Base-by-base conservation (phyloP, 2,797 vertebrate genomes). In the Clarias platycephalus region DNA sequence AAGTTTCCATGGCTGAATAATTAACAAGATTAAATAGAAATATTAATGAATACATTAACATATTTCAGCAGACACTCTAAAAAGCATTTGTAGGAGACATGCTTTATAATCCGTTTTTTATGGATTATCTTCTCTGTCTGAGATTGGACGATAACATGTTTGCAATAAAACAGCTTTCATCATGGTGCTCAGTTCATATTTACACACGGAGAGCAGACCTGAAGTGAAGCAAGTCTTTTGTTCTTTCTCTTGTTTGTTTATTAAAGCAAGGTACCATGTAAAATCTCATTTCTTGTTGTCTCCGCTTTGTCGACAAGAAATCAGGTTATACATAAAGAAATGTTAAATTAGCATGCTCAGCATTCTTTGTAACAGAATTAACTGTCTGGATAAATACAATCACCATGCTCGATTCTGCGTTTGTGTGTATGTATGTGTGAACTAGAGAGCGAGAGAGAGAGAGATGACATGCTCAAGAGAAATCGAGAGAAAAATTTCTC, bases 321-420 rank as follows among this genome's bases (percentile, higher is more conserved):
- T 80, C 84, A 81, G 40, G 76, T 83, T 87, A 85, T 87, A 83
- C 77, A 66, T 85, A 87, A 87, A 87, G 68, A 80, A 87, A 85
- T 83, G 81, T 85, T 85, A 86, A 88, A 82, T 88, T 72, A 74
- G 84, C 84, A 68, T 86, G 78, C 85, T 86, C 72, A 86, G 83
- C 79, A 71, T 84, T 81, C 79, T 86, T 70, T 83, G 70, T 85
- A 75, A 83, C 84, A 84, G 75, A 88, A 84, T 81, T 84, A 86
- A 76, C 85, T 86, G 85, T 84, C 82, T 76, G 82, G 63, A 81
- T 86, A 70, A 84, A 84, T 86, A 66, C 62, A 83, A 76, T 81
- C 70, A 71, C 68, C 63, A 57, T 66, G 13, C 58, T 72, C 7
- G 13, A 28, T 28, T 34, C 18, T 81, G 9, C 66, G 63, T 15